Base-by-base conservation (phyloP, 2,797 vertebrate species). In the Tauraco hartlaubi region DNA sequence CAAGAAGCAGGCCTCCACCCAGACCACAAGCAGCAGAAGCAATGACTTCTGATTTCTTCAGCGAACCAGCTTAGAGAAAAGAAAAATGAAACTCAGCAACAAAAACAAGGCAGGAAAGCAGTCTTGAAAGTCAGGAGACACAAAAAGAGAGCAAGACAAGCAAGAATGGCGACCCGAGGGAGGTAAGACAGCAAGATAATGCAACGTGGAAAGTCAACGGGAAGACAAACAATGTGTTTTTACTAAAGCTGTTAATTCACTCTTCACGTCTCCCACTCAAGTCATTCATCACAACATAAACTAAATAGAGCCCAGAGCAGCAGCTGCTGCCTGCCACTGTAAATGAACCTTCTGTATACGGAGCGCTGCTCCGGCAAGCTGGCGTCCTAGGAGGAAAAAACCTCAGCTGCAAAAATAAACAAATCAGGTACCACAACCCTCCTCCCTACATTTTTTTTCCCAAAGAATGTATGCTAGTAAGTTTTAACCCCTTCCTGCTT, bases 391-490 rank as follows among this genome's bases (percentile, higher is more conserved):
- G 55, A 58, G 64, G 63, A 85, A 92, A 96, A 91, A 87, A 75
- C 37, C 88, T 95, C 69, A 83, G 82, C 94, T 97, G 79, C 84
- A 89, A 95, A 97, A 98, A 96, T 95, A 96, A 97, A 96, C 71
- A 58, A 72, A 84, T 83, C 82, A 59, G 73, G 68, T 88, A 91
- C 91, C 93, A 95, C 62, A 93, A 29, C 12, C 37, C 81, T 76
- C 73, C 85, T 92, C 75, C 56, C 75, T 69, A 25, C 54, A 39
- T 11, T 77, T 94, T 79, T 39, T 61, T 43, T 15, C 41, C 66
- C 39, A 29, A 93, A 84, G 58, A 86, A 85, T 71, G 37, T 44
- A 31, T 46, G 66, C 76, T 84, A 43, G 39, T 88, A 63, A 39
- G 17, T 63, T 90, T 96, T 95, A 96, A 96, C 86, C 26, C 90